Evolutionary conservation across 2,113 vertebrate species (phyloP), one percentile per base, ranked within the genome.

Genomic region (Cavia porcellus): DNA sequence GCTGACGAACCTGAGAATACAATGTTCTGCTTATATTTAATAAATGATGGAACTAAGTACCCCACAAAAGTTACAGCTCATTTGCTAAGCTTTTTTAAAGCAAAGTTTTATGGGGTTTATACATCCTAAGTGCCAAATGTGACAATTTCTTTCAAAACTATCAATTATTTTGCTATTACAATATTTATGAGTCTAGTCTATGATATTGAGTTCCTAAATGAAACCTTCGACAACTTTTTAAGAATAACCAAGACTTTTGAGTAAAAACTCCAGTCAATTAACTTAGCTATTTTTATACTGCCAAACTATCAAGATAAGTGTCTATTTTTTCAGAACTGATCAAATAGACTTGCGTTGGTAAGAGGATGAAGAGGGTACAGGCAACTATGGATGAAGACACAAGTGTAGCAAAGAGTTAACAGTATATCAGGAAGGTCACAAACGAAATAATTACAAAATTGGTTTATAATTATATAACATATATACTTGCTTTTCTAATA

Each of bases 141-240:
- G 30, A 55, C 19, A 91, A 80, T 95, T 96, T 95, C 83, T 88
- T 96, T 96, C 3, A 89, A 86, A 94, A 74, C 14, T 83, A 89
- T 42, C 52, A 64, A 62, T 91, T 94, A 96, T 42, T 89, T 94
- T 92, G 55, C 62, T 32, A 75, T 6, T 38, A 30, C 15, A 95
- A 61, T 92, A 52, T 75, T 52, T 90, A 92, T 17, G 2, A 86
- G 64, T 87, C 52, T 93, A 81, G 20, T 28, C 8, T 89, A 66
- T 20, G 7, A 64, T 35, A 57, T 19, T 93, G 90, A 92, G 77
- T 92, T 47, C 90, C n/a, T 86, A 83, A 77, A 81, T 77, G 42
- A 89, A 94, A 74, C 75, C 61, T 84, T 74, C 96, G 68, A 59
- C 13, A 86, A 92, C 24, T 75, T 83, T 59, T 59, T 92, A 75